A percentile compares a stretch with the other conserved stretches of the same genome.
These are phyloP conservation scores for Pyrgilauda ruficollis DNA, from an alignment of 2,113 vertebrate genomes.

Conservation along the genomic window DNA sequence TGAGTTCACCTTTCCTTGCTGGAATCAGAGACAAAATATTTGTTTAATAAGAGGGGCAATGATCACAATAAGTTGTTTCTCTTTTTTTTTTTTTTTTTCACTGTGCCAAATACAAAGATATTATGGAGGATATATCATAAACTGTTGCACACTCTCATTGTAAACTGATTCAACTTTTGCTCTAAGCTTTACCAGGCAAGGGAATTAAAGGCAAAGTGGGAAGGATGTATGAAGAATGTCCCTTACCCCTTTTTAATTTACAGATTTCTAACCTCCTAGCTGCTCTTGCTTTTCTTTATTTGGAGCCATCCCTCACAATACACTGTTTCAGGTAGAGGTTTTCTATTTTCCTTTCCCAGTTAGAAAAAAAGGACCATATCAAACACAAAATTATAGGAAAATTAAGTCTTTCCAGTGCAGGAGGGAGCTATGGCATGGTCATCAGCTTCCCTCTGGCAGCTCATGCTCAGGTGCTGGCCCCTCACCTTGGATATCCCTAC, in stretches of 20 bases:
- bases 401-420: rapidly evolving
- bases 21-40: background rate
- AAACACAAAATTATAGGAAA: background rate
- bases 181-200: background rate
- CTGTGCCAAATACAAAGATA: background rate
- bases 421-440: background rate
- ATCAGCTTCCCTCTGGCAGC: background rate
- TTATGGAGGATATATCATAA: background rate
- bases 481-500: background rate
- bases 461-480: background rate
- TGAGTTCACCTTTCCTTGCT: background rate
- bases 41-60: background rate
- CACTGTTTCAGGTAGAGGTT: background rate
- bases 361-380: background rate
- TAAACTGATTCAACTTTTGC: background rate
- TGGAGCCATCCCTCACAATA: background rate
- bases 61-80: background rate
- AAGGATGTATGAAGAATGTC: background rate
- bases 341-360: background rate
- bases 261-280: background rate
- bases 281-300: background rate
- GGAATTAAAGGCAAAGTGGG: background rate
- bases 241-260: background rate
- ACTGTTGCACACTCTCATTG: background rate
- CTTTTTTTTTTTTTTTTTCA: too few species aligned